Evolutionary conservation across 2,113 vertebrate species (phyloP).

Genomic region (Urocitellus parryii): DNA sequence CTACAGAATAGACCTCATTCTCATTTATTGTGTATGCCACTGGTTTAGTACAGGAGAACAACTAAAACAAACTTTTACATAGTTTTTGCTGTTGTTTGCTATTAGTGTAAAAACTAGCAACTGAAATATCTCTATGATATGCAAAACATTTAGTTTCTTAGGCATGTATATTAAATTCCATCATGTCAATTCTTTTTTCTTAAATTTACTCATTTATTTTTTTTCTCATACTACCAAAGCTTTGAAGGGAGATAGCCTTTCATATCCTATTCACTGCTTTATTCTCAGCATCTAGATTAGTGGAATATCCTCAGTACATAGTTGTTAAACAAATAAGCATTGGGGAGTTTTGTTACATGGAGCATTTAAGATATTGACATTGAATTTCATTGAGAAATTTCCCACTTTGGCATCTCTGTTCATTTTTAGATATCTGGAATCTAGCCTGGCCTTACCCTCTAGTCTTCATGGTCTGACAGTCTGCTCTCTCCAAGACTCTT

Average conservation of each 20-base stretch:
- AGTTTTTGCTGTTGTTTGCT: background rate
- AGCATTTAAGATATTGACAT: background rate
- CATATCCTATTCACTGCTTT: background rate
- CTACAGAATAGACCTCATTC: background rate
- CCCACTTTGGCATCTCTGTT: background rate
- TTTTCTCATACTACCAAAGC: background rate
- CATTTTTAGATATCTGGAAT: background rate
- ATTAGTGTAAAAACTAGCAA: background rate
- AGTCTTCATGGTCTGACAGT: fast-evolving
- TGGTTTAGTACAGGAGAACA: background rate
- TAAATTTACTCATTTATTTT: background rate
- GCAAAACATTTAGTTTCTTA: background rate
- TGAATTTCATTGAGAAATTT: background rate
- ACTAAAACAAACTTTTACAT: background rate
- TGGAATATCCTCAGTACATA: background rate
- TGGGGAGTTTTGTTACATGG: background rate
- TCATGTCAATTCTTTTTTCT: background rate
- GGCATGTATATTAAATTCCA: background rate
- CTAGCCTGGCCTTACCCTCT: background rate
- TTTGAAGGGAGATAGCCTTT: background rate
- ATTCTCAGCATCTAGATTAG: background rate
- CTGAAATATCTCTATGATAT: background rate
- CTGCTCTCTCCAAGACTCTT: no score
- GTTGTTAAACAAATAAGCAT: background rate
- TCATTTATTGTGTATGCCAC: background rate